These are phyloP conservation scores for Trichoplusia ni DNA, from an alignment of 1,140 invertebrate species.

Conservation along the genomic window DNA sequence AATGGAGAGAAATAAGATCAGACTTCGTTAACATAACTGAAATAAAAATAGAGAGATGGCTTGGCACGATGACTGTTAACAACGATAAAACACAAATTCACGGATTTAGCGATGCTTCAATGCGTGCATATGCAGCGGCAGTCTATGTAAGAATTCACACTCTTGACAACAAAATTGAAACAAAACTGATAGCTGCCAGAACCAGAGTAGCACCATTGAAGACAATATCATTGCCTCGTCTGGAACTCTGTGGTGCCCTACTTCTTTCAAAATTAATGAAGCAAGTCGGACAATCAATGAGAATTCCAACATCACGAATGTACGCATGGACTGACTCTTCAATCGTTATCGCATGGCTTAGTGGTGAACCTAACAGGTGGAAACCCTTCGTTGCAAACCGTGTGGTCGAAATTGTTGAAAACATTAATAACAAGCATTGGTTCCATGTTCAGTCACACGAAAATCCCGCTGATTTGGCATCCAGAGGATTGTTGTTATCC, in stretches of 20 bases:
- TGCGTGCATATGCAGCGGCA: neutral
- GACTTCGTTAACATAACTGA: constrained; percentile 28
- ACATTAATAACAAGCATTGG: too few relatives aligned
- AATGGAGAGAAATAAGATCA: constrained; percentile 31
- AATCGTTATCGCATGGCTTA: too few relatives aligned
- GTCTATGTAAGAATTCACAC: neutral
- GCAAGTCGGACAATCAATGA: constrained; percentile 5
- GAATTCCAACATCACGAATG: too few relatives aligned
- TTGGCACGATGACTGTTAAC: neutral
- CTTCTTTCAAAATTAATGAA: constrained; percentile 21
- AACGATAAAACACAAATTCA: constrained; percentile 12
- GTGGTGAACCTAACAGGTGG: too few relatives aligned
- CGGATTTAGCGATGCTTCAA: constrained; percentile 25
- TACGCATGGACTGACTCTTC: too few relatives aligned
- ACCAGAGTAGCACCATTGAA: constrained; percentile 61
- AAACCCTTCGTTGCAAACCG: too few relatives aligned
- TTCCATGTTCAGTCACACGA: too few relatives aligned
- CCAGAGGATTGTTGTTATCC: too few relatives aligned
- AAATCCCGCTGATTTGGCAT: too few relatives aligned
- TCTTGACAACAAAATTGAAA: neutral
- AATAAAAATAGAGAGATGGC: constrained; percentile 3
- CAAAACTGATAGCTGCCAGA: constrained; percentile 20
- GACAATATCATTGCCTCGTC: constrained; percentile 45
- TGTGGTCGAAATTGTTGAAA: too few relatives aligned
- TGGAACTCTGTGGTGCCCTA: constrained; percentile 54